Evolutionary conservation across 2,113 vertebrate genomes (phyloP).

Genomic region (Chroicocephalus ridibundus): DNA sequence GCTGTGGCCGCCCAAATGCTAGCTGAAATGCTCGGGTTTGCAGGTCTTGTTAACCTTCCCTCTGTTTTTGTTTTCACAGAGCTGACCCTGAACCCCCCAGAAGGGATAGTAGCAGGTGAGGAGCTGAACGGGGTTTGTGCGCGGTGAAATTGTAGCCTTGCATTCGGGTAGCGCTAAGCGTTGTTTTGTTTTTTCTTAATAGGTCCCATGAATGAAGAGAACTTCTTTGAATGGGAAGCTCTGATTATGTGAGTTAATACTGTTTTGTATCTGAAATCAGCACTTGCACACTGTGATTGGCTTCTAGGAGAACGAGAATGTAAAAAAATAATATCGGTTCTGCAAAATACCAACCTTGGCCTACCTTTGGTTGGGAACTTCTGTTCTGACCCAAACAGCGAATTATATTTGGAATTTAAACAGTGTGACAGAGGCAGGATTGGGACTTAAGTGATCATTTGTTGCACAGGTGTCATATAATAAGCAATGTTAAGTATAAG

Average conservation of each 20-base stretch:
- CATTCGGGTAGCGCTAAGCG: not conserved
- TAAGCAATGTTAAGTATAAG: not conserved
- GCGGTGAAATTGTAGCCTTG: not conserved
- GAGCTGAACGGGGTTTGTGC: not conserved
- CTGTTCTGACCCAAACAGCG: not conserved
- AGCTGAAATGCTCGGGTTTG: rapidly evolving
- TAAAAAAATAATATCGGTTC: not conserved
- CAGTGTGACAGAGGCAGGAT: not conserved
- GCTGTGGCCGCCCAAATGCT: too few relatives aligned
- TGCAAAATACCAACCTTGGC: not conserved
- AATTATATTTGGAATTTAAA: not conserved
- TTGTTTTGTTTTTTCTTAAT: not conserved
- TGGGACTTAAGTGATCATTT: not conserved
- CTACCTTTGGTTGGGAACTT: not conserved
- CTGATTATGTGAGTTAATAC: slow-evolving; percentile 91
- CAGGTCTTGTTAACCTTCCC: not conserved
- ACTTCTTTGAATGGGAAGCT: slow-evolving; percentile 99
- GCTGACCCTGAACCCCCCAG: slow-evolving; percentile 92
- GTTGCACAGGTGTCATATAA: not conserved
- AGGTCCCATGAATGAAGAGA: slow-evolving; percentile 98
- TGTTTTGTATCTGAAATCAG: not conserved
- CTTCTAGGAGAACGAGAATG: not conserved
- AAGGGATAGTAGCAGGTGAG: slow-evolving; percentile 97
- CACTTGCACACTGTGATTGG: not conserved
- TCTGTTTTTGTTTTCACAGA: slow-evolving; percentile 76